Conservation (phyloP, 1,140 invertebrate species). For the Anoplophora glabripennis region DNA sequence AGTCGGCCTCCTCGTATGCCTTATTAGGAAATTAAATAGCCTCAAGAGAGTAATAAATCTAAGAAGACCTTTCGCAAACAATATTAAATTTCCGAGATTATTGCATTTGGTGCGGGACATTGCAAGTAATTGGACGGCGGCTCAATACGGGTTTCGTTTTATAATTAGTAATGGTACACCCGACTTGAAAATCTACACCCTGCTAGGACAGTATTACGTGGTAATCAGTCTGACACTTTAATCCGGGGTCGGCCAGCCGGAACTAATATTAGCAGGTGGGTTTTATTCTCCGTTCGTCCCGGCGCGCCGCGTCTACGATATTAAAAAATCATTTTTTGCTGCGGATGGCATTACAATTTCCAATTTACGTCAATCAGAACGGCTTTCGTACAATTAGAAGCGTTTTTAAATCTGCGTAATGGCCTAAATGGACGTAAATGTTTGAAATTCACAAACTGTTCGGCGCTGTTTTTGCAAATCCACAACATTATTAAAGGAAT, state of each 20-base stretch:
- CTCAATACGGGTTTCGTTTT: conserved; percentile 5
- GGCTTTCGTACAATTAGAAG: too few relatives aligned
- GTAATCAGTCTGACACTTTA: conserved; percentile 15
- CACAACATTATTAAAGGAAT: too few relatives aligned
- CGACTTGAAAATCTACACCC: conserved; percentile 13
- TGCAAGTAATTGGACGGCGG: neutral
- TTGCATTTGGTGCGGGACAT: neutral
- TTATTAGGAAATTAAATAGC: neutral
- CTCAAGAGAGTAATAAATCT: neutral
- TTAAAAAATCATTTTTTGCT: too few relatives aligned
- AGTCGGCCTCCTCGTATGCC: neutral
- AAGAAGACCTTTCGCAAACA: neutral
- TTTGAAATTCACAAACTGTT: too few relatives aligned
- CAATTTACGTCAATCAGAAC: too few relatives aligned
- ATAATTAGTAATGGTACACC: conserved; percentile 17
- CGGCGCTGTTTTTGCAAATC: too few relatives aligned
- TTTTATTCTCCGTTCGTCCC: neutral
- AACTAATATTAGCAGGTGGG: conserved; percentile 15
- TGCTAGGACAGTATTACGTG: conserved; percentile 10
- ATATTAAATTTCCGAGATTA: conserved; percentile 5
- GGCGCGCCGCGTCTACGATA: too few relatives aligned
- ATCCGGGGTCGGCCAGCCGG: conserved; percentile 6
- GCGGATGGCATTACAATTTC: too few relatives aligned
- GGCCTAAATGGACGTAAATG: too few relatives aligned
- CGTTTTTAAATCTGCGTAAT: too few relatives aligned